Evolutionary conservation across 2,113 vertebrate species (phyloP), one percentile per base, ranked within the genome.

Genomic region (Gracilinanus agilis): DNA sequence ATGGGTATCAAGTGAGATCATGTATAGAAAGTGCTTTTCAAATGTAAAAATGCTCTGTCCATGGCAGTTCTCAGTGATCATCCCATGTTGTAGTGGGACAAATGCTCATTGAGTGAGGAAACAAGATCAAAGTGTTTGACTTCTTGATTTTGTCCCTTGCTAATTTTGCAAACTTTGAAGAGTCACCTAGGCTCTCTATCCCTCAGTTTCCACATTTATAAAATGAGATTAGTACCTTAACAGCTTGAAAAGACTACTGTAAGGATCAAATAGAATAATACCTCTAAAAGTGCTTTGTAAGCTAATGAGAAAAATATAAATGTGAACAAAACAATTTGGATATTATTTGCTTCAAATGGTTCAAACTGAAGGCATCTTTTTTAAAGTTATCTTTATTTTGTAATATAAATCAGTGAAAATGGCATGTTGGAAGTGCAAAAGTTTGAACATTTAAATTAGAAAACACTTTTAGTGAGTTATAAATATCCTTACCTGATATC

Each of bases 401-500:
- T 89, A 49, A 23, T 16, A 92, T 95, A 93, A 25, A 88, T 93
- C 56, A 92, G 24, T 54, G n/a, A 90, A n/a, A 93, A 93, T 89
- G 44, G 61, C 40, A 90, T 53, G 34, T 54, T 8, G 40, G 25
- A 90, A 88, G 44, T 90, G 13, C 53, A 92, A 94, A 88, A 89
- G 40, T 61, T 61, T 93, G 23, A 94, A 19, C 90, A 90, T 89
- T 92, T 95, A 61, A 56, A 90, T 88, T 29, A 94, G 67, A 67
- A 96, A 91, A 61, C 88, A 53, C 54, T 83, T 92, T 96, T 92
- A 92, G 88, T 93, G 24, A 24, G 34, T 25, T 94, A 56, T 97
- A 91, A 91, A 93, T 93, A 91, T 93, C n/a, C 83, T 89, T 89
- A 58, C 27, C 54, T 54, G n/a, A 53, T 90, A 90, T 54, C 24